phyloP scores from a whole-genome alignment of 2,888 invertebrate genomes.

The Watsonalla cultraria region DNA sequence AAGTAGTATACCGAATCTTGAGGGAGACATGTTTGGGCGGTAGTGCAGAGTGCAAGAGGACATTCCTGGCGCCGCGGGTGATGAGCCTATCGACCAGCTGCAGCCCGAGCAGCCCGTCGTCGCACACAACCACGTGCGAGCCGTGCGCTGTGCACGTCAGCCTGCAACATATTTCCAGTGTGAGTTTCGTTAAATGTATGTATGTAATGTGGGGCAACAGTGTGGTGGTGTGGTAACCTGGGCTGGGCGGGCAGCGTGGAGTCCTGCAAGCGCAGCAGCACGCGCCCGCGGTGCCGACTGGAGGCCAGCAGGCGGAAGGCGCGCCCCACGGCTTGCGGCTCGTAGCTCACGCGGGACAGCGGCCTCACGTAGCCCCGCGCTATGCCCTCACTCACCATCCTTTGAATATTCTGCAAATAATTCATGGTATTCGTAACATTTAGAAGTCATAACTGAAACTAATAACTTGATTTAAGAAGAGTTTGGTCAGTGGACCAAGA shows the following conservation, averaged over 20 bases:
- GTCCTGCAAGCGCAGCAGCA: slow-evolving; percentile 32
- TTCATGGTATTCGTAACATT: not conserved
- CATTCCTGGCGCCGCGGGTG: slow-evolving; percentile 35
- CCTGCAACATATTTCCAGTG: not conserved
- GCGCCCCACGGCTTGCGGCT: slow-evolving; percentile 29
- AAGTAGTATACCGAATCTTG: slow-evolving; percentile 24
- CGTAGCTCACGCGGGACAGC: slow-evolving; percentile 41
- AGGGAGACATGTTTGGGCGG: slow-evolving; percentile 15
- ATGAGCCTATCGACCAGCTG: slow-evolving; percentile 36
- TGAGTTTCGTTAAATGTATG: too few species aligned
- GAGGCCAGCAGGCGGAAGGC: slow-evolving; percentile 46
- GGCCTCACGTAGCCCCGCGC: slow-evolving; percentile 49
- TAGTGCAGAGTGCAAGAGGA: slow-evolving; percentile 23
- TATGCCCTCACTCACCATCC: slow-evolving; percentile 47
- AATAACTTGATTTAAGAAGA: not conserved
- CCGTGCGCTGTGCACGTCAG: not conserved
- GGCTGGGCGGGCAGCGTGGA: slow-evolving; percentile 2
- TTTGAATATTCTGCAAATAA: slow-evolving; percentile 33
- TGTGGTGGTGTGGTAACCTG: not conserved
- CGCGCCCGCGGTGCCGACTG: slow-evolving; percentile 48
- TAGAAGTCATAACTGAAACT: not conserved
- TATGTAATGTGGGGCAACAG: not conserved
- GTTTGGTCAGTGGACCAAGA: not conserved
- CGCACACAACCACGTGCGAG: slow-evolving; percentile 28
- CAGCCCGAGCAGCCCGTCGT: slow-evolving; percentile 27